Evolutionary conservation across 2,888 invertebrate species (phyloP), one percentile per base, ranked within the genome.

Genomic region (Drosophila paracracens): DNA sequence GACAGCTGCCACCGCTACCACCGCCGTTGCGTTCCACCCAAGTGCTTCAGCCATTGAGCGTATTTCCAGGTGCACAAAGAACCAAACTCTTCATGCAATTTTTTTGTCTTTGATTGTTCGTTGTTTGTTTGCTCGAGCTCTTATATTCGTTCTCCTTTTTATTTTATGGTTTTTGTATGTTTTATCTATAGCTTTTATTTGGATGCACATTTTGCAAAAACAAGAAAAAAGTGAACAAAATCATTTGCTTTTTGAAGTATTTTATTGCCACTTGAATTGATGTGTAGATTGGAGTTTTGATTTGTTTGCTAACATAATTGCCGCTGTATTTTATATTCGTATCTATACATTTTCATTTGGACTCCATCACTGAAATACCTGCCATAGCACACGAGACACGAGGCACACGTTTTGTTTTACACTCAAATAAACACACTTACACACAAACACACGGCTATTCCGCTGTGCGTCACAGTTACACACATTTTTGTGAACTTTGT

Each of bases 21-120:
- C 93, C 93, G 91, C 93, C 93, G 90, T 91, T 93, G 93, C 93
- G 93, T 92, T 93, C 93, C 91, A 93, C 93, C 91, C 93, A 93
- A 92, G 93, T 93, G 91, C 89, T 93, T 88, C 93, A 93, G 92
- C 93, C 93, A 83, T 86, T 93, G 92, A 92, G 92, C 91, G 93
- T 92, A 85, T 93, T 93, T 93, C 93, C 93, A 93, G 93, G 93
- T 93, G 91, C 88, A 48, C 57, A 46, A 68, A 38, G 2, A 46
- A 56, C 18, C 27, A 52, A 50, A 25, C 35, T 29, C 21, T 48
- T 59, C 16, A n/a, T 59, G 27, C 46, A n/a, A 10, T 27, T 25
- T 58, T 13, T 13, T 63, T 58, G 54, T 64, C 38, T 73, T 76
- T 69, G 33, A 54, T 51, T 70, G 50, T 70, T 68, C 38, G 52